Percentiles rank a stretch among this genome's conserved stretches.
Evolutionary conservation across 2,888 invertebrate species (phyloP).

Genomic region (Drosophila eohydei): DNA sequence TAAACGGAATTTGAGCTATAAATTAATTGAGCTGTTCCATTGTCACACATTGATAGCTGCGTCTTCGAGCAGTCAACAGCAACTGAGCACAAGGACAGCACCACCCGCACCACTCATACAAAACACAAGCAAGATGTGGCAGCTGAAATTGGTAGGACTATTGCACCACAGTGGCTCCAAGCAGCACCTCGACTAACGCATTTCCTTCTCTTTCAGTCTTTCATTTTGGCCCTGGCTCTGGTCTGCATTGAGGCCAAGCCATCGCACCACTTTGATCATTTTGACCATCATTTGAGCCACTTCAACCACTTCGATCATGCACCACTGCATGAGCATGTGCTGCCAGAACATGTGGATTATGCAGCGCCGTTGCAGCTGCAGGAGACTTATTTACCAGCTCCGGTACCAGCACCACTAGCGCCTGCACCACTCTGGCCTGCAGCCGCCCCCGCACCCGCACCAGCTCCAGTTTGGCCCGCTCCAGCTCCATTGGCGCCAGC

Average conservation of each 20-base stretch:
- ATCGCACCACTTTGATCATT: constrained; percentile 70
- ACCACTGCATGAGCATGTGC: constrained; percentile 51
- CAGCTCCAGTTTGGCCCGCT: constrained; percentile 35
- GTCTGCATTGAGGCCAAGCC: constrained; percentile 63
- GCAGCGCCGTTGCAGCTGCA: constrained; percentile 45
- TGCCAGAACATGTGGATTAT: constrained; percentile 71
- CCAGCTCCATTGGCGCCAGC: constrained; percentile 28
- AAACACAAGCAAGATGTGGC: constrained; percentile 67
- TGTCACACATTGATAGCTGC: constrained; percentile 67
- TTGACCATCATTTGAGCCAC: constrained; percentile 53
- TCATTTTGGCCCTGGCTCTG: constrained; percentile 52
- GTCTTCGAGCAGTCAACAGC: constrained; percentile 44
- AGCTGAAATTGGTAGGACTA: constrained; percentile 69
- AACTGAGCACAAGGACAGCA: constrained; percentile 41
- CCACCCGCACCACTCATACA: constrained; percentile 22
- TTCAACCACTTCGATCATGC: constrained; percentile 55
- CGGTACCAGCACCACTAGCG: constrained; percentile 51
- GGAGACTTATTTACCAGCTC: constrained; percentile 31
- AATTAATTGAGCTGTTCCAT: constrained; percentile 65
- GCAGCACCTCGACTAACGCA: background rate
- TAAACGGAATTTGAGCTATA: constrained; percentile 68
- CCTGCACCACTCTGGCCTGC: constrained; percentile 16
- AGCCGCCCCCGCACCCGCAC: constrained; percentile 31
- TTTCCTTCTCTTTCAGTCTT: constrained; percentile 32
- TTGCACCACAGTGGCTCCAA: no score